These are phyloP conservation scores for Champsocephalus gunnari DNA, from an alignment of 2,797 vertebrate species.

Conservation along the genomic window DNA sequence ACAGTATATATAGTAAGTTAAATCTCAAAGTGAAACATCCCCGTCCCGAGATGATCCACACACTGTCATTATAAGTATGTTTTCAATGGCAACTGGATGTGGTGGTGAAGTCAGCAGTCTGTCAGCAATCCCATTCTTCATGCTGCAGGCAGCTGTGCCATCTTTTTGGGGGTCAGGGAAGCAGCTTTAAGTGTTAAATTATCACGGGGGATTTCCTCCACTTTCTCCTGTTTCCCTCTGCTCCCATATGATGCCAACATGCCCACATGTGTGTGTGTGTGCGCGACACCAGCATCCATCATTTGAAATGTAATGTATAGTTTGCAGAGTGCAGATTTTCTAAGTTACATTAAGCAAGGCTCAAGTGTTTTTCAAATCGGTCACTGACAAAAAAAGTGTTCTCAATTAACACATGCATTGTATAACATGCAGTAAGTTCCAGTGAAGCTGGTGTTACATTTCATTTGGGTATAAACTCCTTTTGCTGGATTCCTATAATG, in stretches of 20 bases:
- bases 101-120: constrained; percentile 35
- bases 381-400: too few relatives aligned
- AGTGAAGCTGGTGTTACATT: too few relatives aligned
- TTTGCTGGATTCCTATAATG: too few relatives aligned
- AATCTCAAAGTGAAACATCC: constrained; percentile 15
- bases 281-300: background rate
- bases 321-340: too few relatives aligned
- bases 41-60: constrained; percentile 8
- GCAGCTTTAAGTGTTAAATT: constrained; percentile 31
- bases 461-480: too few relatives aligned
- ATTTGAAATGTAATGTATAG: background rate
- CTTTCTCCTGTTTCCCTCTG: constrained; percentile 20
- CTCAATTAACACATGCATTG: too few relatives aligned
- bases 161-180: constrained; percentile 11
- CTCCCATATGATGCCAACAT: constrained; percentile 10
- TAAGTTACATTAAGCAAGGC: too few relatives aligned
- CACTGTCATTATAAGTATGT: constrained; percentile 35
- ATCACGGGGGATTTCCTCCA: constrained; percentile 37
- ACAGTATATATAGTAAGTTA: background rate
- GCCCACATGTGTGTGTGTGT: background rate
- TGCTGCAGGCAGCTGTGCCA: constrained; percentile 26
- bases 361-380: too few relatives aligned
- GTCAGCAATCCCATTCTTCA: constrained; percentile 33
- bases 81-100: constrained; percentile 9
- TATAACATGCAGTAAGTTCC: too few relatives aligned